Conservation (phyloP, 2,888 invertebrate species). For the Rhopalosiphum nymphaeae region DNA sequence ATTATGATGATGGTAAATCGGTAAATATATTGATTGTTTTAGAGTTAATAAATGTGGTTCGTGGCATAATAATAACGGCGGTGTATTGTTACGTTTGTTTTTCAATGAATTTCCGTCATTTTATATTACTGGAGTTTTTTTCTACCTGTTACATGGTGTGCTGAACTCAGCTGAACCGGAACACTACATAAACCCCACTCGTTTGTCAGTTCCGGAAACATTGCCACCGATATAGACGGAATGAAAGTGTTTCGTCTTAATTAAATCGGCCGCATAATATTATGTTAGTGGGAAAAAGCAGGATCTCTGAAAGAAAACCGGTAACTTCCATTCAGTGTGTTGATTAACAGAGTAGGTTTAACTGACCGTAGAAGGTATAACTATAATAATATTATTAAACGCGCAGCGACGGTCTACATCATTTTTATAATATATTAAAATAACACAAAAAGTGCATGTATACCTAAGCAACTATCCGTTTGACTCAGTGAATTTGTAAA, state of each 20-base stretch:
- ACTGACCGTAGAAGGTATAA: neutral
- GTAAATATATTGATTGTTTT: neutral
- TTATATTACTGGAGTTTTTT: constrained; percentile 24
- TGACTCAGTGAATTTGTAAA: neutral
- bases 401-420: neutral
- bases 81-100: constrained; percentile 38
- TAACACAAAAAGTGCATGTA: neutral
- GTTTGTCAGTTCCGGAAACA: constrained; percentile 55
- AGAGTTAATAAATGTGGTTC: neutral
- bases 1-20: neutral
- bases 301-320: constrained; percentile 50
- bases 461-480: neutral
- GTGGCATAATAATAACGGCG: neutral
- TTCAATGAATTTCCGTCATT: constrained; percentile 35
- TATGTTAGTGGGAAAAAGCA: constrained; percentile 50
- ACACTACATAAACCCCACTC: constrained; percentile 41
- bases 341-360: neutral
- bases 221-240: constrained; percentile 23
- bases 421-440: neutral
- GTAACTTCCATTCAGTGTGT: constrained; percentile 18
- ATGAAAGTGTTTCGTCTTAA: constrained; percentile 63
- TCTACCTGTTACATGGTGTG: constrained; percentile 46
- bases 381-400: neutral
- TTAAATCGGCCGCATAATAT: constrained; percentile 49
- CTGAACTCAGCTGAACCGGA: constrained; percentile 53